Base-by-base conservation (phyloP, 1,140 invertebrate genomes). In the Drosophila nannoptera region DNA sequence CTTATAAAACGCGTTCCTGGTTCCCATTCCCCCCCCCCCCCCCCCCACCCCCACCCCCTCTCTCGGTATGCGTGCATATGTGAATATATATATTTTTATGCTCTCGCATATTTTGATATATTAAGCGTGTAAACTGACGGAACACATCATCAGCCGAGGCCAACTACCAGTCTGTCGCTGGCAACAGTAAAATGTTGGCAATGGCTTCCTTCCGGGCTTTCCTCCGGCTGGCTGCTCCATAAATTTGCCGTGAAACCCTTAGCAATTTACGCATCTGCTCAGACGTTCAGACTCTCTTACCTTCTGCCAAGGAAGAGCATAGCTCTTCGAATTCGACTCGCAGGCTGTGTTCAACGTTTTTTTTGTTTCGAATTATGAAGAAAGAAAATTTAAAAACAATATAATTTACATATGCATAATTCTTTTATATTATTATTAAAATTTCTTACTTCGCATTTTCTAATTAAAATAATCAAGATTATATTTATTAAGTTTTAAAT, bases 101-200 rank as follows among this genome's bases (percentile, higher is more conserved):
- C 22, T 22, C 22, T 61, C 65, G 42, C 43, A 56, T 56, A 52
- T 66, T 48, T 65, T 83, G 80, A 80, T 73, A 73, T 80, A 83
- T 83, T 83, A 83, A 67, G 11, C 43, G 16, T 55, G 42, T 67
- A 45, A 67, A 61, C 64, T 60, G 64, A 29, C 55, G 11, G 50
- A 49, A 65, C 64, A 71, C 64, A 67, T 61, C 59, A 71, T 71
- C 49, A 55, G 49, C 64, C 55, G 38, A 35, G 62, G 42, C 68
- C 50, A 48, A 49, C 46, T 53, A 53, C 52, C 49, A 12, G 35
- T 42, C 32, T 43, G 32, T 40, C 45, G 8, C 12, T 8, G 5
- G 29, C 32, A 12, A 12, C 40, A 38, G 33, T 38, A 14, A 59
- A 66, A 29, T 53, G 8, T 12, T 42, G 32, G 8, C 62, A 50